phyloP scores from a whole-genome alignment of 2,113 vertebrate species.

The Brienomyrus brachyistius region DNA sequence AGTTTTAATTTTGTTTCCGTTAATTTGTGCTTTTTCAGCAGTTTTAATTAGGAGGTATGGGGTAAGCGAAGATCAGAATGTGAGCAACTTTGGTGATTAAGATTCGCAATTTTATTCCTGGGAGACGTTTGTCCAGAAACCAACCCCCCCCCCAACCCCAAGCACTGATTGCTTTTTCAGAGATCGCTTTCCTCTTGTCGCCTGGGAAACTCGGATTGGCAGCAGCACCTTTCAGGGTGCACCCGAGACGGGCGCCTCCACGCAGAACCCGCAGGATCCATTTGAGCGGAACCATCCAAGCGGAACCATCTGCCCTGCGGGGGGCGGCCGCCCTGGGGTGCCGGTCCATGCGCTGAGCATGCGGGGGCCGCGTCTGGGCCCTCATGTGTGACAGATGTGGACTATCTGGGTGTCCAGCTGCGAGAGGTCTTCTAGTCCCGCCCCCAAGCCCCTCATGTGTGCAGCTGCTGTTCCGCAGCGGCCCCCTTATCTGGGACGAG shows the following conservation, averaged over 20 bases:
- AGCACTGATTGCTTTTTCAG: conserved; percentile 33
- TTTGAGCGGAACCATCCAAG: background rate
- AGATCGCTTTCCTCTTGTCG: background rate
- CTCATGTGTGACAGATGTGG: conserved; percentile 31
- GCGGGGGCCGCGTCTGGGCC: conserved; percentile 28
- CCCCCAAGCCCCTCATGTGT: conserved; percentile 16
- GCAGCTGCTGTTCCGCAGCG: conserved; percentile 31
- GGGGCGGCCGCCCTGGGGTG: conserved; percentile 21
- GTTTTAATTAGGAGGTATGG: conserved; percentile 43
- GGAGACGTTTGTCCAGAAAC: conserved; percentile 37
- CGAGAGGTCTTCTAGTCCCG: conserved; percentile 16
- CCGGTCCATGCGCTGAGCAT: conserved; percentile 23
- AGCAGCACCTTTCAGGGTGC: background rate
- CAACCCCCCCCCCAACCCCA: conserved; percentile 28
- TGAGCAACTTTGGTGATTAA: conserved; percentile 42
- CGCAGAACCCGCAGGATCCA: background rate
- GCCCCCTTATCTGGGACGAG: conserved; percentile 21
- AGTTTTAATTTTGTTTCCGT: conserved; percentile 31
- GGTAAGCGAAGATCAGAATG: conserved; percentile 34
- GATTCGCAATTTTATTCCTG: conserved; percentile 31
- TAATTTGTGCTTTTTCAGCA: conserved; percentile 46
- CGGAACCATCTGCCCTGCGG: background rate
- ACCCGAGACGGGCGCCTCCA: conserved; percentile 20
- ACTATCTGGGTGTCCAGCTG: conserved; percentile 31
- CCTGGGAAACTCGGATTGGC: background rate